Conservation (phyloP, 1,140 invertebrate species). For the Solenopsis invicta region DNA sequence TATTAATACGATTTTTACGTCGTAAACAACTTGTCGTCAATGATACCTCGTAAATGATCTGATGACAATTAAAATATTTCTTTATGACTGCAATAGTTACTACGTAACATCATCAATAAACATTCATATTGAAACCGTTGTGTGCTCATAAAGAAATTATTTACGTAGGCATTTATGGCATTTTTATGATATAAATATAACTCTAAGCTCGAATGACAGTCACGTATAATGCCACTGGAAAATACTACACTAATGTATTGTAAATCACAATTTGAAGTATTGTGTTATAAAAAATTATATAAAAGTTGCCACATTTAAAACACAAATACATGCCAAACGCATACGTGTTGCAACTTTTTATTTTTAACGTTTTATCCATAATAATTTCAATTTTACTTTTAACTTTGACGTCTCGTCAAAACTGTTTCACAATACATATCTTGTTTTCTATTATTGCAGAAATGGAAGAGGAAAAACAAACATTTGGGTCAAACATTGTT, state of each 20-base stretch:
- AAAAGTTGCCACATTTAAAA: neutral
- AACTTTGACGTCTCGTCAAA: neutral
- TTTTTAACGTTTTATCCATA: neutral
- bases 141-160: neutral
- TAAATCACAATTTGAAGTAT: too few relatives aligned
- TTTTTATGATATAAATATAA: neutral
- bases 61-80: neutral
- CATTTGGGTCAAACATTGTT: neutral
- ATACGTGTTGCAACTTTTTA: too few relatives aligned
- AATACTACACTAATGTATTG: too few relatives aligned
- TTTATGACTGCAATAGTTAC: neutral
- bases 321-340: neutral
- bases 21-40: neutral
- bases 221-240: too few relatives aligned
- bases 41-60: neutral
- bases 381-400: neutral
- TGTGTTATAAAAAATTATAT: neutral
- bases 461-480: neutral
- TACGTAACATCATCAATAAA: neutral
- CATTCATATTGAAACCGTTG: neutral
- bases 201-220: neutral
- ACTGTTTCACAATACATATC: neutral
- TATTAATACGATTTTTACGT: neutral
- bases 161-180: neutral
- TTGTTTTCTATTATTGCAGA: neutral